These are phyloP conservation scores for Aleiodes testaceus DNA, from an alignment of 2,888 invertebrate genomes.

Conservation along the genomic window DNA sequence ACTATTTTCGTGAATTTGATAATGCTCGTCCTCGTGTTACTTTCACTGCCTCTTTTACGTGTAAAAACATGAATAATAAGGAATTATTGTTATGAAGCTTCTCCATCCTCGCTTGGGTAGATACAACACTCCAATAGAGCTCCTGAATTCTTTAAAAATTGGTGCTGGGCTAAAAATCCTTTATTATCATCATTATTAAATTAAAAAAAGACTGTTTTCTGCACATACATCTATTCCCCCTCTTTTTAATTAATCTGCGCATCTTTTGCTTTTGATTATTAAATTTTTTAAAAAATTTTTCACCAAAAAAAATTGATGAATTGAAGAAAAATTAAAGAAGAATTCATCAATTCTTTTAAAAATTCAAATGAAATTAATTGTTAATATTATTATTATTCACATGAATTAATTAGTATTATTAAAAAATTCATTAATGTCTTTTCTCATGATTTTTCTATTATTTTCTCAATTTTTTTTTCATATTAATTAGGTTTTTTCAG, in stretches of 20 bases:
- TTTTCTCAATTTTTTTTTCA: not conserved
- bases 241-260: too few relatives aligned
- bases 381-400: constrained; percentile 6
- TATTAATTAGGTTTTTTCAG: too few relatives aligned
- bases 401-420: too few relatives aligned
- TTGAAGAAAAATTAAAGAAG: too few relatives aligned
- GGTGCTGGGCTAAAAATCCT: constrained; percentile 20
- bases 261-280: too few relatives aligned
- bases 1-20: constrained; percentile 1
- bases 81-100: constrained; percentile 22
- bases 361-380: too few relatives aligned
- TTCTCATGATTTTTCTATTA: not conserved
- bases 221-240: too few relatives aligned
- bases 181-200: too few relatives aligned
- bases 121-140: not conserved
- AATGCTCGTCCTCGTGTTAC: constrained; percentile 24
- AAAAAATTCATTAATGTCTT: constrained; percentile 11
- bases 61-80: not conserved
- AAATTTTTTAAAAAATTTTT: too few relatives aligned
- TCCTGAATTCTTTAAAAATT: not conserved
- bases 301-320: too few relatives aligned
- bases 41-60: constrained; percentile 26
- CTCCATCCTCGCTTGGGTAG: constrained; percentile 29
- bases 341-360: too few relatives aligned
- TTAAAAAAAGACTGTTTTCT: too few relatives aligned